These are phyloP conservation scores for Rugalucina vietnamica DNA, from an alignment of 2,888 invertebrate species.

Conservation along the genomic window DNA sequence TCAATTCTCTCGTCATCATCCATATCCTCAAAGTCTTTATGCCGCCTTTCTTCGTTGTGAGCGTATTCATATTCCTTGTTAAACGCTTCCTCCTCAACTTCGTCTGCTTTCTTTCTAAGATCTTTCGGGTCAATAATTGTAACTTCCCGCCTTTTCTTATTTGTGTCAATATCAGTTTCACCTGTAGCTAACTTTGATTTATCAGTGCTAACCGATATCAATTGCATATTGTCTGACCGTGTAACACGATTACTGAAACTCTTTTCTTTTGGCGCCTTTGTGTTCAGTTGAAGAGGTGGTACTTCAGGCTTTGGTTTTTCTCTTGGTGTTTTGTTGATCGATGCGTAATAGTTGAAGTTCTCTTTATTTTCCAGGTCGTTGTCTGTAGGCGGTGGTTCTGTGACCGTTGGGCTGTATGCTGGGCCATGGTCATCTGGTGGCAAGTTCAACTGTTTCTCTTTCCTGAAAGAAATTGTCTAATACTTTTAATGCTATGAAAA, in stretches of 20 bases:
- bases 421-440: slow-evolving; percentile 62
- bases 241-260: background rate
- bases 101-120: slow-evolving; percentile 5
- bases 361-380: background rate
- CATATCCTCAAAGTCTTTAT: slow-evolving; percentile 55
- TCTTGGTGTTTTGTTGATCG: background rate
- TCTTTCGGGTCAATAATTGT: slow-evolving; percentile 57
- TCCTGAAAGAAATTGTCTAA: background rate
- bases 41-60: slow-evolving; percentile 20
- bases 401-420: slow-evolving; percentile 9
- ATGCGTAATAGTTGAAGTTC: background rate
- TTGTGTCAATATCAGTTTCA: slow-evolving; percentile 18
- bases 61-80: slow-evolving; percentile 47
- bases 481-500: too few species aligned
- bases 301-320: slow-evolving; percentile 1
- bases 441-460: background rate
- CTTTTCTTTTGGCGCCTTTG: background rate
- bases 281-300: background rate
- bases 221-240: background rate
- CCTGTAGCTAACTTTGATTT: slow-evolving; percentile 21
- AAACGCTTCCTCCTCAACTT: slow-evolving; percentile 22
- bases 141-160: slow-evolving; percentile 52
- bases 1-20: slow-evolving; percentile 51
- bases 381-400: background rate
- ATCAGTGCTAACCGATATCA: slow-evolving; percentile 8